Conservation (phyloP, 1,140 invertebrate species). For the Drosophila rhopaloa region DNA sequence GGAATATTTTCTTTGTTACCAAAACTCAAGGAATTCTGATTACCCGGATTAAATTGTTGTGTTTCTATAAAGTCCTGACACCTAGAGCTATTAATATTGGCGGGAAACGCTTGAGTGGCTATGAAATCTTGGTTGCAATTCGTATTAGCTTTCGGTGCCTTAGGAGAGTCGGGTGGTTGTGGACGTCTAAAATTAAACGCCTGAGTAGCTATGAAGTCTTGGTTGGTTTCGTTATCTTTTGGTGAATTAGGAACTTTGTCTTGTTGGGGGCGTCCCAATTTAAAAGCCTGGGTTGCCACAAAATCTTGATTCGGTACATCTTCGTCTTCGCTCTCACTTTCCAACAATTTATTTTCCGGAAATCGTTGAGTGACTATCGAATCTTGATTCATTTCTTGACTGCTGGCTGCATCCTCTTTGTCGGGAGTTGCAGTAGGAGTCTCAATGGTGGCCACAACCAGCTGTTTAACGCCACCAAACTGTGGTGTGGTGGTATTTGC, state of each 20-base stretch:
- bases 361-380: slow-evolving; percentile 48
- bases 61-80: slow-evolving; percentile 35
- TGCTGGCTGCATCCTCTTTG: neutral
- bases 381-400: neutral
- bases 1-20: slow-evolving; percentile 24
- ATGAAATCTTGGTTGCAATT: slow-evolving; percentile 35
- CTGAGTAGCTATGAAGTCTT: slow-evolving; percentile 50
- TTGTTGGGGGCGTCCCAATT: neutral
- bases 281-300: slow-evolving; percentile 45
- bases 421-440: slow-evolving; percentile 37
- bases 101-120: slow-evolving; percentile 17
- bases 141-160: neutral
- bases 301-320: slow-evolving; percentile 22
- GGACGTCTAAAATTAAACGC: slow-evolving; percentile 1
- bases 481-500: slow-evolving; percentile 18
- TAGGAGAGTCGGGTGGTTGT: neutral
- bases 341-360: neutral
- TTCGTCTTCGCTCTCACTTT: neutral
- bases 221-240: neutral
- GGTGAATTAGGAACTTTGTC: neutral
- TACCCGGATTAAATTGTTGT: slow-evolving; percentile 5
- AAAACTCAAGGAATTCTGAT: neutral
- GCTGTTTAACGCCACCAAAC: slow-evolving; percentile 32
- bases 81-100: neutral
- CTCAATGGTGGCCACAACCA: slow-evolving; percentile 31